Conservation (phyloP, 2,888 invertebrate species). For the Ochlodes sylvanus region DNA sequence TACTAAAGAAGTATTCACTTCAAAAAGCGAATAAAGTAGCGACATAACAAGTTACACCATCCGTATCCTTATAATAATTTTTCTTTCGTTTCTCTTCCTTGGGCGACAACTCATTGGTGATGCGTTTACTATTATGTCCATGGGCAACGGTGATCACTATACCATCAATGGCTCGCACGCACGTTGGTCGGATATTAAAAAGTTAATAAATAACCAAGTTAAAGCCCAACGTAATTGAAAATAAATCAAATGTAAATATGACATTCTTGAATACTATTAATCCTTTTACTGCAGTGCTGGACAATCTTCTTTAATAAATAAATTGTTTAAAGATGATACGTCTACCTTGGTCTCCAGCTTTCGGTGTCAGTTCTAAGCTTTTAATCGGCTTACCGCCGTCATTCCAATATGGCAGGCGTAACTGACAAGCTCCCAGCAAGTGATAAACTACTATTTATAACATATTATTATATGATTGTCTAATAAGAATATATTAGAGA, state of each 20-base stretch:
- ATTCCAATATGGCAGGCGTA: slow-evolving; percentile 26
- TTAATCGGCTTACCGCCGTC: slow-evolving; percentile 28
- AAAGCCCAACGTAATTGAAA: neutral
- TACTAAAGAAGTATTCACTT: no score
- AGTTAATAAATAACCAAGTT: neutral
- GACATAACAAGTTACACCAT: no score
- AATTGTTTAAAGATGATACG: slow-evolving; percentile 20
- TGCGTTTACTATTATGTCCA: no score
- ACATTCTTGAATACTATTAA: slow-evolving; percentile 3
- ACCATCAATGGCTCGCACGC: no score
- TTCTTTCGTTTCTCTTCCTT: no score
- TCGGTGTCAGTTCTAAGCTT: slow-evolving; percentile 22
- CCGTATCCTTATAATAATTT: no score
- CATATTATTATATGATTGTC: neutral
- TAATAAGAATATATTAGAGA: slow-evolving; percentile 12
- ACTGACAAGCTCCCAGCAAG: slow-evolving; percentile 13
- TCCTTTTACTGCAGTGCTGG: neutral
- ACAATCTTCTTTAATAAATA: slow-evolving; percentile 7
- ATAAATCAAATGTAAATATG: neutral
- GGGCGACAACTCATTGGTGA: no score
- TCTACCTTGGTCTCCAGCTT: slow-evolving; percentile 1
- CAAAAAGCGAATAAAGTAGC: no score
- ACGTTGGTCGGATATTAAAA: no score
- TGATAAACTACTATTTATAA: slow-evolving; percentile 16
- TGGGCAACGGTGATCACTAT: no score